Conservation (phyloP, 2,113 vertebrate species). For the Trichomycterus rosablanca region DNA sequence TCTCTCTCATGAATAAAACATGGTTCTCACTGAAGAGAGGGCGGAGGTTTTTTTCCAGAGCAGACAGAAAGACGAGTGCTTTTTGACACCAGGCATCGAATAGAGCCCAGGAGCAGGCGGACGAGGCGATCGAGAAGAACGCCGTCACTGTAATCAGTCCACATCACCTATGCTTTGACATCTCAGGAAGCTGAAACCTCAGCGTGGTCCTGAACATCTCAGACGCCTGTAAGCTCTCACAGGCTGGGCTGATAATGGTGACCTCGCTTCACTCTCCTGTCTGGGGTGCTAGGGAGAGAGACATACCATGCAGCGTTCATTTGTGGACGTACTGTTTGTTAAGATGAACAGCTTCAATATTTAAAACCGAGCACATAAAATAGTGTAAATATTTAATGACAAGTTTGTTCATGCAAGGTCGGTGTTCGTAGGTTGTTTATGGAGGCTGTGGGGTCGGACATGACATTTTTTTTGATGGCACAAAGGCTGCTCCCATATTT, state of each 20-base stretch:
- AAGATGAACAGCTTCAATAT: constrained; percentile 60
- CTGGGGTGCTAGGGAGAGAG: constrained; percentile 25
- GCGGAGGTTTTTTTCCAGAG: neutral
- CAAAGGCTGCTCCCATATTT: no score
- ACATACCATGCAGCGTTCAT: constrained; percentile 43
- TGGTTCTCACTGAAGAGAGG: constrained; percentile 1
- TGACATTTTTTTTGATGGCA: no score
- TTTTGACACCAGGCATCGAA: constrained; percentile 24
- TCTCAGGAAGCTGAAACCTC: neutral
- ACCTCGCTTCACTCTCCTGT: constrained; percentile 47
- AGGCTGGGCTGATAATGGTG: constrained; percentile 52
- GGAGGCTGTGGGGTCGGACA: constrained; percentile 47
- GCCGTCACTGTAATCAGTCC: constrained; percentile 16
- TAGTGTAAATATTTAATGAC: constrained; percentile 65
- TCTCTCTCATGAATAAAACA: constrained; percentile 29
- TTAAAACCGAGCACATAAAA: constrained; percentile 56
- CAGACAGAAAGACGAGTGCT: constrained; percentile 1
- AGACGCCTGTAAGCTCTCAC: neutral
- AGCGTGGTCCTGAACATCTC: constrained; percentile 22
- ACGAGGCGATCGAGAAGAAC: neutral
- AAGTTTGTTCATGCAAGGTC: constrained; percentile 47
- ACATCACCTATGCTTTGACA: constrained; percentile 13
- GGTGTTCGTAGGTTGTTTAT: constrained; percentile 54
- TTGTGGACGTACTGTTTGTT: constrained; percentile 49
- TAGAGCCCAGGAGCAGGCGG: neutral